These are phyloP conservation scores for Narcine bancroftii DNA, from an alignment of 2,113 vertebrate genomes.

Conservation along the genomic window DNA sequence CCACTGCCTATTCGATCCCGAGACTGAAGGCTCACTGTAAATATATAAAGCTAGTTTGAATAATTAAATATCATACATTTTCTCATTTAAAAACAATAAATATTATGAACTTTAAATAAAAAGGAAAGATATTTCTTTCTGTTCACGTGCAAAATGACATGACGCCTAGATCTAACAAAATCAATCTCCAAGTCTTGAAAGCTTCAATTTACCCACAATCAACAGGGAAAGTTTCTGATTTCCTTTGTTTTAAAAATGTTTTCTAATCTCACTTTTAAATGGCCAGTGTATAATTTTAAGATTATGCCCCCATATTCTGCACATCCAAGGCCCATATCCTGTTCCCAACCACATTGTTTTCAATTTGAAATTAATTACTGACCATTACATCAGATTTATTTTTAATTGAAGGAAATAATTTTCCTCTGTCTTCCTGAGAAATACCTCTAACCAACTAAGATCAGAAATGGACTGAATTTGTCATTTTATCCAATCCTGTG, in stretches of 20 bases:
- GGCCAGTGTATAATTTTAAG: neutral
- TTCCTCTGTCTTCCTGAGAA: neutral
- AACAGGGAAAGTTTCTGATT: neutral
- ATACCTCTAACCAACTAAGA: neutral
- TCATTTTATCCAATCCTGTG: neutral
- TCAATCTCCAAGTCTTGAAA: neutral
- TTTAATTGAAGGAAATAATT: neutral
- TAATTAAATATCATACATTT: conserved; percentile 38
- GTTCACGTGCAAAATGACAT: neutral
- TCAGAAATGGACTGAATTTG: neutral
- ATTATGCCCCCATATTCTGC: neutral
- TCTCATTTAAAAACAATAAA: conserved; percentile 29
- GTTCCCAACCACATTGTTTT: neutral
- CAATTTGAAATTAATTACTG: neutral
- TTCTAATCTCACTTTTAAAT: neutral
- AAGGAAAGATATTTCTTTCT: neutral
- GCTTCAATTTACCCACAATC: neutral
- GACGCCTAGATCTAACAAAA: neutral
- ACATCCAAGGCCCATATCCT: neutral
- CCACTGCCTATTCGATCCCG: conserved; percentile 87
- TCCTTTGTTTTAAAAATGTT: neutral
- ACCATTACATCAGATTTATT: neutral
- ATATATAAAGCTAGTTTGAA: conserved; percentile 46
- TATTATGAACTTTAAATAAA: conserved; percentile 36
- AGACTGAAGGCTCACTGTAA: conserved; percentile 87